Evolutionary conservation across 2,888 invertebrate genomes (phyloP), one percentile per base, ranked within the genome.

Genomic region (Eupithecia insigniata): DNA sequence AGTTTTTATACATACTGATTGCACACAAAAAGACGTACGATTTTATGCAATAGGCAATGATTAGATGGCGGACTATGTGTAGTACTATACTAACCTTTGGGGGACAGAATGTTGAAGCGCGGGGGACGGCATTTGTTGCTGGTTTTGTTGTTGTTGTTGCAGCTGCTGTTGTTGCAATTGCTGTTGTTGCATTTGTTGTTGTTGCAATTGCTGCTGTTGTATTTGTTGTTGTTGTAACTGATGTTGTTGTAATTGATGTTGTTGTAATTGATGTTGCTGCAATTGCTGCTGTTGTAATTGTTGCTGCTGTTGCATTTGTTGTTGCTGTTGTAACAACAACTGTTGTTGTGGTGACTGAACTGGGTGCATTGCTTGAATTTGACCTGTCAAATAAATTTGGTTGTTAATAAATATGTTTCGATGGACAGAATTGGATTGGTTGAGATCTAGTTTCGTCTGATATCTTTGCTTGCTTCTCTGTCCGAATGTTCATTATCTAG

Each of bases 231-330:
- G 79, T 43, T 79, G 80, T 66, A 72, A 68, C 61, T 82, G 84
- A n/a, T 72, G 75, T 34, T 82, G 80, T 70, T 75, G 74, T 30
- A 60, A 68, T 16, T 67, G 68, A 10, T 69, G 72, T 12, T 68
- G 71, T 5, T 74, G 77, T 12, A 70, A 70, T 18, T 75, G 77
- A 0, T 69, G 69, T 8, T 77, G 78, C 10, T 95, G 92, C 16
- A 78, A 67, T 5, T 73, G 76, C 18, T 70, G 75, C 6, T 65
- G 76, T 30, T 68, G 81, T 58, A 78, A 83, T 67, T 83, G 83
- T n/a, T 88, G 87, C 34, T 70, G 72, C 28, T 86, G 86, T 43
- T 79, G 81, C 51, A 91, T 85, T 76, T 92, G 95, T 77, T 94
- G 94, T 70, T 95, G 71, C 14, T 71, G 69, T 64, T 72, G 78